These are phyloP conservation scores for Trichomycterus rosablanca DNA, from an alignment of 2,113 vertebrate genomes.

Conservation along the genomic window DNA sequence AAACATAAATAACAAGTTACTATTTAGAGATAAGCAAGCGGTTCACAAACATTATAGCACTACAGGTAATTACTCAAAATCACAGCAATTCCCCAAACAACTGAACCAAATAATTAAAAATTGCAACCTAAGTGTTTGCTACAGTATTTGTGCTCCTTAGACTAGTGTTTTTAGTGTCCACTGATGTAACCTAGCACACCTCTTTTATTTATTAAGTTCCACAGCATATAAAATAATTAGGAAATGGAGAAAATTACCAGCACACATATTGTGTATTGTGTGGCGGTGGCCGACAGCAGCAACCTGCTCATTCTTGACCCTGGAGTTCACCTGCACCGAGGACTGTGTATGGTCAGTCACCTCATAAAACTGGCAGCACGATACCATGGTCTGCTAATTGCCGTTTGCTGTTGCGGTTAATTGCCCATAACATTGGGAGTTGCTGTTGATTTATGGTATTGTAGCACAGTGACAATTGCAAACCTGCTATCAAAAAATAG, in stretches of 20 bases:
- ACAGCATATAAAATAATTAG: slow-evolving; percentile 23
- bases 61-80: no score
- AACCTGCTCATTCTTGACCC: slow-evolving; percentile 62
- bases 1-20: no score
- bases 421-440: slow-evolving; percentile 48
- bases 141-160: no score
- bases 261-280: slow-evolving; percentile 42
- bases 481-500: no score
- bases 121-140: no score
- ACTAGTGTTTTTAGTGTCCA: no score
- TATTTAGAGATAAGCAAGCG: no score
- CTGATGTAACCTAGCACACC: no score
- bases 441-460: slow-evolving; percentile 40
- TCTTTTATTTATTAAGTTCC: no score
- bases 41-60: no score
- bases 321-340: slow-evolving; percentile 60
- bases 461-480: slow-evolving; percentile 34
- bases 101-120: no score
- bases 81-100: no score
- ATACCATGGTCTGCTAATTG: slow-evolving; percentile 19
- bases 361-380: slow-evolving; percentile 36
- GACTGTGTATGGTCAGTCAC: slow-evolving; percentile 64
- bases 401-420: slow-evolving; percentile 46
- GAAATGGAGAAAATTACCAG: slow-evolving; percentile 55
- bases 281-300: slow-evolving; percentile 57